Evolutionary conservation across 2,888 invertebrate genomes (phyloP).

Genomic region (Lasioglossum lativentre): DNA sequence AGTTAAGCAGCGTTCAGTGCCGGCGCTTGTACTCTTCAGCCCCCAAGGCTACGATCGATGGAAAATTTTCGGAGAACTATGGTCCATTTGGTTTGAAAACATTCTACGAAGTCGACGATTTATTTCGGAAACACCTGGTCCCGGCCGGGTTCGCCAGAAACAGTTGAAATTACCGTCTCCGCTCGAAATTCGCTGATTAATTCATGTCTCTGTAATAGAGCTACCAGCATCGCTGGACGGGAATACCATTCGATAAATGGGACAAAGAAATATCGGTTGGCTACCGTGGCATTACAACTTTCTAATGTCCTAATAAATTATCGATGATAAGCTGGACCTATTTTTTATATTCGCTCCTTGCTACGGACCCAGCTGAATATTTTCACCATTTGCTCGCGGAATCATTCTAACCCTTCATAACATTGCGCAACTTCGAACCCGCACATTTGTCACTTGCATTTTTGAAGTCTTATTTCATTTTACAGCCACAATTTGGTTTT

Average conservation of each 20-base stretch:
- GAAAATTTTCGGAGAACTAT: constrained; percentile 65
- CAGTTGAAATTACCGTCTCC: constrained; percentile 3
- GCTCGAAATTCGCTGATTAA: constrained; percentile 20
- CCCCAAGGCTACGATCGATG: constrained; percentile 68
- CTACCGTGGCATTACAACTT: neutral
- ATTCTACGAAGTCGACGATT: constrained; percentile 53
- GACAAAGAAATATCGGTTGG: neutral
- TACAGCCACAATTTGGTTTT: neutral
- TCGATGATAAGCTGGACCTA: neutral
- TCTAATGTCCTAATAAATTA: constrained; percentile 9
- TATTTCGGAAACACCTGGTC: constrained; percentile 40
- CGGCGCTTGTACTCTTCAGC: constrained; percentile 70
- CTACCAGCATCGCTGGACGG: neutral
- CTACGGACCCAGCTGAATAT: neutral
- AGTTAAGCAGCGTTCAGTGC: constrained; percentile 80
- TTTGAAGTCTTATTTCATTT: neutral
- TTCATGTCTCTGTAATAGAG: constrained; percentile 8
- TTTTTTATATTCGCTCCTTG: neutral
- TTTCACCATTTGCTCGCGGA: neutral
- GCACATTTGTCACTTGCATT: neutral
- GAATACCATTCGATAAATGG: constrained; percentile 1
- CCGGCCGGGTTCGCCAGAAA: constrained; percentile 18
- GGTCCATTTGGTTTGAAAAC: constrained; percentile 54
- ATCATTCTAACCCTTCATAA: neutral
- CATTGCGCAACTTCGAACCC: neutral